Evolutionary conservation across 64 coral and sea anemone species (phyloP).

Genomic region (Orbicella faveolata): DNA sequence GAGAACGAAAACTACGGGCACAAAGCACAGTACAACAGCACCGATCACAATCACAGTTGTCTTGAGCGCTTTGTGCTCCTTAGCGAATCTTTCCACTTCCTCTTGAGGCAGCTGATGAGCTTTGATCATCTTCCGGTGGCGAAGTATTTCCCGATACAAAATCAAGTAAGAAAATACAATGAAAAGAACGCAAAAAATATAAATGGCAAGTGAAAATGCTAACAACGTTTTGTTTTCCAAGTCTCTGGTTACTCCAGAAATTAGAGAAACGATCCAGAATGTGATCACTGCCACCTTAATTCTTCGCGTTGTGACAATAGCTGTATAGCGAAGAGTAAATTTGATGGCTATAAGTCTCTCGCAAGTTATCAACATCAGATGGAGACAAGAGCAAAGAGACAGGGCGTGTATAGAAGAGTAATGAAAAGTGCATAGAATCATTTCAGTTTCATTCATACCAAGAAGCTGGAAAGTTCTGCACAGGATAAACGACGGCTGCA

Average conservation of each 20-base stretch:
- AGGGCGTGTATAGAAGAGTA: no score
- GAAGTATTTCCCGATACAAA: background rate
- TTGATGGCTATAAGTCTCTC: background rate
- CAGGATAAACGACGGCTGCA: background rate
- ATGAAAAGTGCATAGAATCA: background rate
- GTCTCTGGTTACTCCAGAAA: no score
- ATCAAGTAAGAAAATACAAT: background rate
- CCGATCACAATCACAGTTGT: background rate
- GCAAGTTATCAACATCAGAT: background rate
- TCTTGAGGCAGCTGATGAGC: background rate
- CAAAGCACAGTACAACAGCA: background rate
- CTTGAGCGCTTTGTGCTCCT: background rate
- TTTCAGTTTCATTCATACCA: background rate
- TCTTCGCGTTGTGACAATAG: background rate
- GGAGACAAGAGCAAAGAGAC: background rate
- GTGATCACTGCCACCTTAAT: background rate
- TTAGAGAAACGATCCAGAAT: background rate
- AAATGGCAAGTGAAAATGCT: background rate
- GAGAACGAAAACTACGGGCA: background rate
- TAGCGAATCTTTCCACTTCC: background rate
- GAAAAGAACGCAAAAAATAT: background rate
- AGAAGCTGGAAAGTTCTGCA: background rate
- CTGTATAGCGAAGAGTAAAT: background rate
- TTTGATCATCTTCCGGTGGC: background rate
- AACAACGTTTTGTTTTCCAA: no score